Evolutionary conservation across 2,797 vertebrate species (phyloP), one percentile per base, ranked within the genome.

Genomic region (Sebastes kiyomatsui): DNA sequence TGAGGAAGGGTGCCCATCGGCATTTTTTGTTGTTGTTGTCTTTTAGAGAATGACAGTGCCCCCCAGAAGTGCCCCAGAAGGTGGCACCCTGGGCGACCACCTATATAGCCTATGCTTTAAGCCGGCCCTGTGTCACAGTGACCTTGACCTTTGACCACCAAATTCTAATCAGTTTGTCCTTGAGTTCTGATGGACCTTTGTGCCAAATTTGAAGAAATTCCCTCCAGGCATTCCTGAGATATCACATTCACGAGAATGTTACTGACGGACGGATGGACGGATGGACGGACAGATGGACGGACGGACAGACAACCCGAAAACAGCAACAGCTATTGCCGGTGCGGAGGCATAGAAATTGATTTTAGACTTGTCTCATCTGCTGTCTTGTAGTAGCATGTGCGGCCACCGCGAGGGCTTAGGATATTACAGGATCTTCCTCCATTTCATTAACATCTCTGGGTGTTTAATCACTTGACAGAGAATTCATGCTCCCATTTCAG

Each of bases 391-490:
- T 5, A 56, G 58, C 16, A 12, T 23, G 35, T 16, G 23, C 32
- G 70, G 35, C 42, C 22, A 72, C 16, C 46, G 32, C 7, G 46
- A 49, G 46, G 46, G 18, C 7, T 49, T 49, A 30, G 42, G 62
- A 83, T 87, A 82, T 90, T 77, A 79, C 46, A 72, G 80, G 35
- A 65, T 54, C 81, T 81, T 85, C 61, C 62, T 79, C 55, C 62
- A 80, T 84, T 88, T 86, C 87, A 90, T 93, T 92, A 88, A 87
- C 87, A 90, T 91, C 83, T 81, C 83, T 60, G 58, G 77, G 80
- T 80, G 82, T 28, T 61, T 87, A 89, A 92, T 92, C 84, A 83
- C 89, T 83, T 88, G 87, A 87, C 84, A 84, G 81, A 61, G 79
- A 93, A 92, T 91, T 89, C 82, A 65, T 86, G 66, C 82, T 88